Evolutionary conservation across 2,888 invertebrate species (phyloP), one percentile per base, ranked within the genome.

Genomic region (Ophion ellenae): DNA sequence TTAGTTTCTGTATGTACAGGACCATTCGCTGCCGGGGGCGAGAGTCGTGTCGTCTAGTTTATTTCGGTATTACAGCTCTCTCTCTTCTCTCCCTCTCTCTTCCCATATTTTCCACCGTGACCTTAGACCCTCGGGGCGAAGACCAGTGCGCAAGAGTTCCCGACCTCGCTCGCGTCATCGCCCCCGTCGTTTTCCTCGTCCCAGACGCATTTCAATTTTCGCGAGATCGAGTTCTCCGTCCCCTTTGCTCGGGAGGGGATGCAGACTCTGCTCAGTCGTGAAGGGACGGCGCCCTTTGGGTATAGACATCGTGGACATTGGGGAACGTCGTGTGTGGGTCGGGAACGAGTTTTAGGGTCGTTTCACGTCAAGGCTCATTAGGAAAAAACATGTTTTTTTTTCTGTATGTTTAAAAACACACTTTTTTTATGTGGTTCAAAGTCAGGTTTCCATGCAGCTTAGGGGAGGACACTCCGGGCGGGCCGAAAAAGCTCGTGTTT

Each of bases 171-270:
- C 71, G 69, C 79, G 66, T 40, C 40, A 40, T 40, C 9, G 45
- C 71, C 64, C 59, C 67, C 57, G 63, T 75, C 78, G 11, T 28
- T 45, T 75, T 45, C n/a, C 11, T 45, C 67, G 24, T 77, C 24
- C 77, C 28, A 53, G 40, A 73, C 83, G 79, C 85, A 76, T 85
- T 85, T 76, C 76, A 83, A 85, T 85, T 80, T 85, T 80, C 79
- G 28, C 76, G 80, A 83, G 71, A 85, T 85, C 83, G 83, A 83
- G 79, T 81, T 40, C 57, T 66, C 3, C 70, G 32, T 20, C 70
- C 77, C 74, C 79, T 66, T 74, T 75, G 32, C 77, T 78, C 77
- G 28, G 61, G 40, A 28, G 4, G 63, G 70, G 36, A 7, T 64
- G 61, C 53, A 57, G n/a, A 57, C 36, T 74, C 40, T 1, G 40